Percentiles rank a stretch among this genome's conserved stretches.
Conservation (phyloP, 2,888 invertebrate genomes). For the Nomada ruficornis region DNA sequence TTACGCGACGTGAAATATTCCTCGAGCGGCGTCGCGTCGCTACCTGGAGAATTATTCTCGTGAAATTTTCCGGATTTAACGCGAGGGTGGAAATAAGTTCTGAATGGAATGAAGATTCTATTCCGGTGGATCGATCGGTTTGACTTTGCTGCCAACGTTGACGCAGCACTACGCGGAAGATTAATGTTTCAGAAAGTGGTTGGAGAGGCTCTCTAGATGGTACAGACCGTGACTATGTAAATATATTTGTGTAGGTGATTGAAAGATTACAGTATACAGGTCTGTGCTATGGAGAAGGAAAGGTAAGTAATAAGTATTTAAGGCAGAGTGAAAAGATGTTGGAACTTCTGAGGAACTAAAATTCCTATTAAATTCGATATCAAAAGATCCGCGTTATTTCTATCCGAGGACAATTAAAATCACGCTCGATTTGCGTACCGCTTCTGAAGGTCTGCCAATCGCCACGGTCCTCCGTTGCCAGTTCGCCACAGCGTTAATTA, state of each 20-base stretch:
- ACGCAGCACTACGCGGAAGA: neutral
- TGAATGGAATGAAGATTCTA: neutral
- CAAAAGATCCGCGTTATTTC: no score
- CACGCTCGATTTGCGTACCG: neutral
- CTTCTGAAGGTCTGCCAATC: neutral
- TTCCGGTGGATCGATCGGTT: neutral
- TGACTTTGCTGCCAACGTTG: slow-evolving; percentile 8
- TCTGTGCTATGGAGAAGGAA: no score
- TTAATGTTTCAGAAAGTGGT: neutral
- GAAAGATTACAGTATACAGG: no score
- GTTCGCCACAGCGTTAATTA: slow-evolving; percentile 13
- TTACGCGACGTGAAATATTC: neutral
- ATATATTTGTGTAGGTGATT: no score
- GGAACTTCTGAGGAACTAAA: no score
- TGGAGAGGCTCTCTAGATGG: neutral
- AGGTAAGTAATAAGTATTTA: no score
- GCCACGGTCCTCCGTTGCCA: no score
- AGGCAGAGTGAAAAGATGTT: no score
- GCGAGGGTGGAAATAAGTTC: neutral
- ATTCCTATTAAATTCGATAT: no score
- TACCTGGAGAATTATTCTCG: neutral
- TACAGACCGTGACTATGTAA: no score
- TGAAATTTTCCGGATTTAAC: neutral
- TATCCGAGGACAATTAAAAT: no score
- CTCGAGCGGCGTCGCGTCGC: no score